Conservation (phyloP, 2,888 invertebrate genomes). For the Synergus umbraculus region DNA sequence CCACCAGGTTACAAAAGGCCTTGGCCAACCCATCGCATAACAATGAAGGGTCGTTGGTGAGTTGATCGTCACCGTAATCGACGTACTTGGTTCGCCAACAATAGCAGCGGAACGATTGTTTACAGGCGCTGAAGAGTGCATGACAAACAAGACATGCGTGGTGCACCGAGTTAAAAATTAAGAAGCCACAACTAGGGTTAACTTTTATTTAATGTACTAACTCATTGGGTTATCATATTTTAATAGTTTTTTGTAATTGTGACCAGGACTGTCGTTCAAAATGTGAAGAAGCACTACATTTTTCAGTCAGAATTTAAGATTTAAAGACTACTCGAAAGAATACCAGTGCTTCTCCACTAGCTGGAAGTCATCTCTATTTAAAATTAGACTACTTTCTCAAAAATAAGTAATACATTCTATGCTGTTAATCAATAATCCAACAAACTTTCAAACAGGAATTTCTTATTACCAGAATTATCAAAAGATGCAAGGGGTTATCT, state of each 20-base stretch:
- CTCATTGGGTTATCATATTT: neutral
- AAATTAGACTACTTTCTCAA: neutral
- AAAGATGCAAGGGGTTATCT: constrained; percentile 3
- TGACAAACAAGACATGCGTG: constrained; percentile 47
- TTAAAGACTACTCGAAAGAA: too few relatives aligned
- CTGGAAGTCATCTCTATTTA: neutral
- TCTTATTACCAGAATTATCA: neutral
- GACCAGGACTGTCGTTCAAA: too few relatives aligned
- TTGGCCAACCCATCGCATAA: constrained; percentile 89
- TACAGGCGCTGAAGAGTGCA: constrained; percentile 79
- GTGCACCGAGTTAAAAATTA: constrained; percentile 34
- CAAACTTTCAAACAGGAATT: neutral
- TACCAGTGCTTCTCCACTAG: too few relatives aligned
- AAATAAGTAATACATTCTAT: neutral
- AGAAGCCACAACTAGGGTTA: neutral
- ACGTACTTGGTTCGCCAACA: constrained; percentile 83
- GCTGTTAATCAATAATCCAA: constrained; percentile 8
- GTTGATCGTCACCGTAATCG: constrained; percentile 85
- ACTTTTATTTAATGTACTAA: neutral
- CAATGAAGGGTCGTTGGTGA: constrained; percentile 86
- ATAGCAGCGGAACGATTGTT: constrained; percentile 81
- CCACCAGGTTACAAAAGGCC: constrained; percentile 91
- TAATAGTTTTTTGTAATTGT: neutral
- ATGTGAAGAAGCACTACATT: too few relatives aligned
- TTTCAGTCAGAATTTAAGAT: too few relatives aligned